Evolutionary conservation across 2,797 vertebrate genomes (phyloP).

Genomic region (Pteronotus mesoamericanus): DNA sequence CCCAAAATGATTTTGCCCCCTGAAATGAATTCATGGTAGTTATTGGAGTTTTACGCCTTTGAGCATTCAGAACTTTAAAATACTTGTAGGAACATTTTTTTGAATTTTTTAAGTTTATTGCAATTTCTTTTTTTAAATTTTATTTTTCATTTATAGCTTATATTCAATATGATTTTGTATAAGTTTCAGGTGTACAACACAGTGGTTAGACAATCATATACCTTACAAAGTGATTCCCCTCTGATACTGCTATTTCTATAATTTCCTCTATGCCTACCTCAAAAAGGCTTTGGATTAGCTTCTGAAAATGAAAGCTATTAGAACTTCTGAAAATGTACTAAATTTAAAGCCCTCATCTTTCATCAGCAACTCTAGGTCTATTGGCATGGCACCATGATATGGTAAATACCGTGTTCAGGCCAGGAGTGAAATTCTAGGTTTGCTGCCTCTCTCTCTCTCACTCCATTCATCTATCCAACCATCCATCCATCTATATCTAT

Average conservation of each 20-base stretch:
- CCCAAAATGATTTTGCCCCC: not conserved
- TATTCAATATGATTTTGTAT: not conserved
- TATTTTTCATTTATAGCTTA: not conserved
- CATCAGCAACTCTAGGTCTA: not conserved
- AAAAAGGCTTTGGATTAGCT: not conserved
- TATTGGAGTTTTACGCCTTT: not conserved
- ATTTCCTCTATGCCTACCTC: not conserved
- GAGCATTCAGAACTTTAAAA: not conserved
- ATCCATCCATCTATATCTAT: not conserved
- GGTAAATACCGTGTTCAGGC: not conserved
- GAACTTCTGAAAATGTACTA: not conserved
- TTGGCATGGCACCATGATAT: not conserved
- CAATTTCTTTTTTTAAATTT: not conserved
- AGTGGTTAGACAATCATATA: not conserved
- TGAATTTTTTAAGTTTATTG: not conserved
- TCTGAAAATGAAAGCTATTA: not conserved
- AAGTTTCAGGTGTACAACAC: not conserved
- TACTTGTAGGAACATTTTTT: not conserved
- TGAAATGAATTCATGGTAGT: not conserved
- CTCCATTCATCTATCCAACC: not conserved
- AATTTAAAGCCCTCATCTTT: not conserved
- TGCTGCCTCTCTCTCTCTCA: not conserved
- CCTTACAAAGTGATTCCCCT: not conserved
- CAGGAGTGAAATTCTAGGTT: not conserved
- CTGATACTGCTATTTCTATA: not conserved